These are phyloP conservation scores for Centropyge bicolor DNA, from an alignment of 2,797 vertebrate species.

Conservation along the genomic window DNA sequence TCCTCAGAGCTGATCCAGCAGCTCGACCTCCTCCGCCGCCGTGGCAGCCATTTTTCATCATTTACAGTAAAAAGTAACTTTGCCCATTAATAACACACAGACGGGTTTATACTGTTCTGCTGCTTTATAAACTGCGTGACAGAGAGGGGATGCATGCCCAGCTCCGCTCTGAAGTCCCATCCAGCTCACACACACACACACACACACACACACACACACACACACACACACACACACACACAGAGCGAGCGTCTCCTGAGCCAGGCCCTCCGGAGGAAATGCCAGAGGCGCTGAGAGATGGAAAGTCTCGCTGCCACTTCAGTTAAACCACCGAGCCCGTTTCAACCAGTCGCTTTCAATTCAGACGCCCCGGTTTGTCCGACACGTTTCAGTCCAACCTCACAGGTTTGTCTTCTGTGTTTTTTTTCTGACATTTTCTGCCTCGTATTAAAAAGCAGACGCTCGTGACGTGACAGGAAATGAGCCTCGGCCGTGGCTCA, in stretches of 20 bases:
- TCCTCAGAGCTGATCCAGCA: slow-evolving; percentile 28
- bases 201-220: slow-evolving; percentile 34
- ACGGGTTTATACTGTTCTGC: slow-evolving; percentile 51
- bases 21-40: slow-evolving; percentile 29
- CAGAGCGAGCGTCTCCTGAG: slow-evolving; percentile 31
- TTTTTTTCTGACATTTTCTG: background rate
- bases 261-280: slow-evolving; percentile 69
- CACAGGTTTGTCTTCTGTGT: background rate
- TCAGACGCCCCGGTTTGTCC: slow-evolving; percentile 28
- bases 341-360: slow-evolving; percentile 44
- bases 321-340: slow-evolving; percentile 40
- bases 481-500: too few species aligned
- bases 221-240: slow-evolving; percentile 35
- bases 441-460: background rate
- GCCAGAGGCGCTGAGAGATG: slow-evolving; percentile 72
- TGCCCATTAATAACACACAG: slow-evolving; percentile 65
- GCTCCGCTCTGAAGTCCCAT: slow-evolving; percentile 33
- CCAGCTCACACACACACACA: slow-evolving; percentile 10
- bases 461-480: too few species aligned
- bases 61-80: slow-evolving; percentile 64
- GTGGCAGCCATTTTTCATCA: slow-evolving; percentile 62
- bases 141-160: slow-evolving; percentile 45
- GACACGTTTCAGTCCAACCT: background rate
- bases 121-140: slow-evolving; percentile 59
- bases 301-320: slow-evolving; percentile 71